Evolutionary conservation across 1,140 invertebrate species (phyloP).

Genomic region (Saxidomus purpurata): DNA sequence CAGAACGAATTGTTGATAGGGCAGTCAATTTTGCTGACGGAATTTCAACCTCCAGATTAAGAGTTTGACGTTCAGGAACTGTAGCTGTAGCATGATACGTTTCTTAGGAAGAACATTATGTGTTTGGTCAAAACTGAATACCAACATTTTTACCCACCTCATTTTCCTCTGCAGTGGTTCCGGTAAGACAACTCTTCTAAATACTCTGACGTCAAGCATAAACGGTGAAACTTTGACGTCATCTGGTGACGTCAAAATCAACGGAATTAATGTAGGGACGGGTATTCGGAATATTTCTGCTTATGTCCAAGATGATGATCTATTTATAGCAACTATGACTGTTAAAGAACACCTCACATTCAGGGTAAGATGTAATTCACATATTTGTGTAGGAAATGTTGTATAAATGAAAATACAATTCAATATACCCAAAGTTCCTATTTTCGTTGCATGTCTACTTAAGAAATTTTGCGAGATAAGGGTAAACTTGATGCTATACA

Average conservation of each 20-base stretch:
- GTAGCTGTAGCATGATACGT: too few species aligned
- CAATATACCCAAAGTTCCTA: too few species aligned
- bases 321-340: slow-evolving; percentile 88
- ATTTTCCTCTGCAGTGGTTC: slow-evolving; percentile 93
- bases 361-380: slow-evolving; percentile 82
- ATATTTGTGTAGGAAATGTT: background rate
- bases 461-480: too few species aligned
- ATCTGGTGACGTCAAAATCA: slow-evolving; percentile 74
- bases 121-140: too few species aligned
- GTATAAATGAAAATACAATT: background rate
- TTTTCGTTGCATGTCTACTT: too few species aligned
- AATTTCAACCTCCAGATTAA: too few species aligned
- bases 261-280: slow-evolving; percentile 83
- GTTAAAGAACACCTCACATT: slow-evolving; percentile 88
- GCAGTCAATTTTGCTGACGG: too few species aligned
- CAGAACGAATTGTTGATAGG: too few species aligned
- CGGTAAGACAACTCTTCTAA: slow-evolving; percentile 94
- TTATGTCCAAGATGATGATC: slow-evolving; percentile 96
- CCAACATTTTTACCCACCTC: too few species aligned
- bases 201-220: slow-evolving; percentile 46
- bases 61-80: too few species aligned
- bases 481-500: too few species aligned
- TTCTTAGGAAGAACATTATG: too few species aligned
- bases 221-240: slow-evolving; percentile 31
- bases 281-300: slow-evolving; percentile 92